Conservation (phyloP, 2,797 vertebrate genomes). For the Staurois parvus region DNA sequence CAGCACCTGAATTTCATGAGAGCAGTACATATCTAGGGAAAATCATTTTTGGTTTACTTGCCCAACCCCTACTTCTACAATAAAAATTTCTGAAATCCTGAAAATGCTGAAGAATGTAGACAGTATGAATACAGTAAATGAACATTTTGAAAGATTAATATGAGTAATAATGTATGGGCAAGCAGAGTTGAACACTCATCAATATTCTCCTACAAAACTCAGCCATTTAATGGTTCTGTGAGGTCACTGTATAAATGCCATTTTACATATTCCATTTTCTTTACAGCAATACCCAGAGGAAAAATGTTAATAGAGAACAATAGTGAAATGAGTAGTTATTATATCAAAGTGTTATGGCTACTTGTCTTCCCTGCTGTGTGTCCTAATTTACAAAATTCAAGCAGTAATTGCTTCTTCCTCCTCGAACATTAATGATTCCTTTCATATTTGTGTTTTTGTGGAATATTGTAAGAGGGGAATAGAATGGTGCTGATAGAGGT, state of each 20-base stretch:
- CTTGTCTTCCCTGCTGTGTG: conserved; percentile 17
- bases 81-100: no score
- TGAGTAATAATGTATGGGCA: neutral
- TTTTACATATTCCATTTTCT: conserved; percentile 14
- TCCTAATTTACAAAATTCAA: conserved; percentile 19
- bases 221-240: neutral
- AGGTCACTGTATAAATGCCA: neutral
- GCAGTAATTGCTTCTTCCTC: neutral
- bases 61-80: no score
- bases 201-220: neutral
- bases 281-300: neutral
- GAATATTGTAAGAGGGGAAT: neutral
- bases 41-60: no score
- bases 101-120: no score
- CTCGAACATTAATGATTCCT: conserved; percentile 12
- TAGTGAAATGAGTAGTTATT: neutral
- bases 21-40: no score
- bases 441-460: neutral
- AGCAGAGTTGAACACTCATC: neutral
- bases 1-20: no score
- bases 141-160: neutral
- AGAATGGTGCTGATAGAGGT: neutral
- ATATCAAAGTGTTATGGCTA: neutral
- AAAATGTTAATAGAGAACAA: conserved; percentile 22
- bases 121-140: neutral